Evolutionary conservation across 2,888 invertebrate species (phyloP).

Genomic region (Meiosimyza decipiens): DNA sequence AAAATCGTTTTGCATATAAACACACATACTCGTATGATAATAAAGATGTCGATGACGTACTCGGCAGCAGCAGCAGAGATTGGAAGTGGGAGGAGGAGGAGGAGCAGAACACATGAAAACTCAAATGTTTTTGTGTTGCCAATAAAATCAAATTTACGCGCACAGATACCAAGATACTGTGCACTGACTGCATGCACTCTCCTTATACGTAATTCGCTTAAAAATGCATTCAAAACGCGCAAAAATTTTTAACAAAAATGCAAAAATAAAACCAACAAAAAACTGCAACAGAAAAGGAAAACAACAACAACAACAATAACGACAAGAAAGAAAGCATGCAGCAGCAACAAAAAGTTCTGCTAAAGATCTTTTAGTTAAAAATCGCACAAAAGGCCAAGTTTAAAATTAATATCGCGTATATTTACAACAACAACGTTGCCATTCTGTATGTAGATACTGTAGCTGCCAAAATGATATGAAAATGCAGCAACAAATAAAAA

Average conservation of each 20-base stretch:
- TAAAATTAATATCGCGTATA: constrained; percentile 59
- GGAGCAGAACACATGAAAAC: not conserved
- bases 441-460: not conserved
- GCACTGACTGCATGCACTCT: not conserved
- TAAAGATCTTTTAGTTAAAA: constrained; percentile 35
- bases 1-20: not conserved
- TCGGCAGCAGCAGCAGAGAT: constrained; percentile 3
- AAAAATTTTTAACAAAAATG: constrained; percentile 32
- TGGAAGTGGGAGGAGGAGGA: not conserved
- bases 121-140: constrained; percentile 17
- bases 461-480: not conserved
- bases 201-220: not conserved
- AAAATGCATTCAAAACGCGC: constrained; percentile 27
- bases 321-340: not conserved
- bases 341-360: constrained; percentile 12
- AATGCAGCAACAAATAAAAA: not conserved
- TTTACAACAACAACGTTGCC: constrained; percentile 13
- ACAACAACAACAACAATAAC: constrained; percentile 27
- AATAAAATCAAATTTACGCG: constrained; percentile 29
- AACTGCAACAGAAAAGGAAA: constrained; percentile 26
- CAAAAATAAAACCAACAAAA: constrained; percentile 30
- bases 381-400: constrained; percentile 61
- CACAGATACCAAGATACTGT: constrained; percentile 5
- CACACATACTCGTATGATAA: not conserved
- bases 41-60: constrained; percentile 19